Evolutionary conservation across 2,113 vertebrate genomes (phyloP).

Genomic region (Leucosticte australis): DNA sequence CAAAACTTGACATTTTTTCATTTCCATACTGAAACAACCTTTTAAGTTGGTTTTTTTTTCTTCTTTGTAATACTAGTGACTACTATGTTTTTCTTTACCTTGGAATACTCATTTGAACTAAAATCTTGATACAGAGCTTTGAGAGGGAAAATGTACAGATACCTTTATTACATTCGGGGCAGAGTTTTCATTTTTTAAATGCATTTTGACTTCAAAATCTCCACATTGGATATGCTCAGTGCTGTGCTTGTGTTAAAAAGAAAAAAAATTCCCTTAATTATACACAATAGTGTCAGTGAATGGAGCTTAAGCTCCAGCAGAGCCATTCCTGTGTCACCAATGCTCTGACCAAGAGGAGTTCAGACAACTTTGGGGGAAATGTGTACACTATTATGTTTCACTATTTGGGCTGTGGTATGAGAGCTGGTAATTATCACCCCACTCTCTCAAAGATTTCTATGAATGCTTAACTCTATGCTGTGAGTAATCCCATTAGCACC

Average conservation of each 20-base stretch:
- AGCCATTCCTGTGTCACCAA: background rate
- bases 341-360: background rate
- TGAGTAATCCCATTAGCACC: constrained; percentile 38
- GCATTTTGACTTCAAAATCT: background rate
- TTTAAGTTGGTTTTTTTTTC: background rate
- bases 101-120: background rate
- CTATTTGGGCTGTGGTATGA: background rate
- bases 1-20: background rate
- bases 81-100: background rate
- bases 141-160: background rate
- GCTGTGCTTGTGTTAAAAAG: background rate
- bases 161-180: background rate
- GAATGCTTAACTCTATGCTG: background rate
- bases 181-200: background rate
- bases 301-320: background rate
- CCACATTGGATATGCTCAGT: background rate
- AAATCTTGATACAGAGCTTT: background rate
- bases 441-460: background rate
- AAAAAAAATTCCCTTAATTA: background rate
- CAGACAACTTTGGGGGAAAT: background rate
- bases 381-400: background rate
- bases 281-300: background rate
- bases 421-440: background rate
- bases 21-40: background rate
- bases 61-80: background rate